These are phyloP conservation scores for Tragelaphus scriptus DNA, from an alignment of 2,113 vertebrate species.

Conservation along the genomic window DNA sequence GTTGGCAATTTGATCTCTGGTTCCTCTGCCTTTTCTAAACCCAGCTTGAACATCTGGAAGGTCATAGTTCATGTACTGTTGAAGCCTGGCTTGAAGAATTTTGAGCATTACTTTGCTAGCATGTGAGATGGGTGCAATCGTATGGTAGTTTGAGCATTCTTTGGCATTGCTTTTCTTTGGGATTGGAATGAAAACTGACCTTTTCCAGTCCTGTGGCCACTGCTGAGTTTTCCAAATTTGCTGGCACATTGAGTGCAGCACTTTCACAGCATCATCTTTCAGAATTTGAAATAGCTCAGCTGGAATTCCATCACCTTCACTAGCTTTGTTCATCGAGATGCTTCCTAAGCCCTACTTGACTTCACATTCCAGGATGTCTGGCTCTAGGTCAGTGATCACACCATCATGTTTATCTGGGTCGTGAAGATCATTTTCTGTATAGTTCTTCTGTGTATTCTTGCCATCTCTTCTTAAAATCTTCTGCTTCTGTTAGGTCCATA, in stretches of 20 bases:
- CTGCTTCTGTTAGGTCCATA: background rate
- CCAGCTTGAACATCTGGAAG: background rate
- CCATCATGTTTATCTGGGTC: background rate
- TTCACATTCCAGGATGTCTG: background rate
- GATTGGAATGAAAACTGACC: background rate
- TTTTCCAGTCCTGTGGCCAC: background rate
- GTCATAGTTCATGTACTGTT: background rate
- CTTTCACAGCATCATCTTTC: background rate
- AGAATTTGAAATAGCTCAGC: background rate
- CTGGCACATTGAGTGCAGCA: background rate
- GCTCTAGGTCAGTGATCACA: background rate
- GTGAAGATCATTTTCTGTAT: background rate
- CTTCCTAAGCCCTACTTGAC: background rate
- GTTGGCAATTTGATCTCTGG: background rate
- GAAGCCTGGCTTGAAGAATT: background rate
- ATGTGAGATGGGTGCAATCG: accelerated
- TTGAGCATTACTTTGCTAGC: background rate
- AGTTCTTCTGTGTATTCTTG: background rate
- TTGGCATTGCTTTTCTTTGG: background rate
- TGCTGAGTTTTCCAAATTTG: background rate
- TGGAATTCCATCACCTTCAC: background rate
- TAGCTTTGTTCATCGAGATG: background rate
- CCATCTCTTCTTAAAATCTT: background rate
- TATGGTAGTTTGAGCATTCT: background rate
- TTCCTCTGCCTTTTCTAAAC: background rate